These are phyloP conservation scores for Heliconius eleuchia DNA, from an alignment of 1,140 invertebrate genomes.

Conservation along the genomic window DNA sequence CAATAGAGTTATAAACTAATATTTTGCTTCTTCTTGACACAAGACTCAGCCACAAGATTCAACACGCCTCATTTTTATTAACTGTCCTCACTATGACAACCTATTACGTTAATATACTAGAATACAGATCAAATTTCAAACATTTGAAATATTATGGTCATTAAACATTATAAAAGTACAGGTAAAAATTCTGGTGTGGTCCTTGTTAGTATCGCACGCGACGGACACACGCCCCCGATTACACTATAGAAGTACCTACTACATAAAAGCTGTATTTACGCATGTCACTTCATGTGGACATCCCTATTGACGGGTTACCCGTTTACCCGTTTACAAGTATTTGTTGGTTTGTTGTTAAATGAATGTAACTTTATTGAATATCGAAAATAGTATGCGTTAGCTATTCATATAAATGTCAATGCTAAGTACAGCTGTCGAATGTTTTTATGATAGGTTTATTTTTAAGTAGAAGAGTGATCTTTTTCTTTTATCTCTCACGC, in stretches of 20 bases:
- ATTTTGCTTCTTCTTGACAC: too few species aligned
- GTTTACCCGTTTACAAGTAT: background rate
- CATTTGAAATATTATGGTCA: background rate
- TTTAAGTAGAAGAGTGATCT: background rate
- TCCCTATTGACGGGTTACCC: conserved; percentile 21
- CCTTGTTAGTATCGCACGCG: conserved; percentile 38
- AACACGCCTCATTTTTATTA: too few species aligned
- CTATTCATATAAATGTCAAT: background rate
- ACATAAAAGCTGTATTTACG: conserved; percentile 4
- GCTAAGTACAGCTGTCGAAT: background rate
- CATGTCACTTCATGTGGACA: conserved; percentile 27
- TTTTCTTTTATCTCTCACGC: background rate
- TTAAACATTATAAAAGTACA: conserved; percentile 2
- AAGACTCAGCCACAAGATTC: too few species aligned
- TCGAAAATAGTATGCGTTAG: background rate
- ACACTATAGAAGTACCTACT: conserved; percentile 16
- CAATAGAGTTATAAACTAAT: too few species aligned
- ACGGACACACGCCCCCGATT: conserved; percentile 55
- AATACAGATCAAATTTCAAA: too few species aligned
- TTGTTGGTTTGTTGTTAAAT: conserved; percentile 1
- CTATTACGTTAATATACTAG: too few species aligned
- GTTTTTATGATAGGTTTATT: background rate
- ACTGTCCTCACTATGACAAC: too few species aligned
- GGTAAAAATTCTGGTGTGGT: background rate
- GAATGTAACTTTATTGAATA: background rate